Evolutionary conservation across 2,888 invertebrate species (phyloP).

Genomic region (Lepetodrilus schrolli): DNA sequence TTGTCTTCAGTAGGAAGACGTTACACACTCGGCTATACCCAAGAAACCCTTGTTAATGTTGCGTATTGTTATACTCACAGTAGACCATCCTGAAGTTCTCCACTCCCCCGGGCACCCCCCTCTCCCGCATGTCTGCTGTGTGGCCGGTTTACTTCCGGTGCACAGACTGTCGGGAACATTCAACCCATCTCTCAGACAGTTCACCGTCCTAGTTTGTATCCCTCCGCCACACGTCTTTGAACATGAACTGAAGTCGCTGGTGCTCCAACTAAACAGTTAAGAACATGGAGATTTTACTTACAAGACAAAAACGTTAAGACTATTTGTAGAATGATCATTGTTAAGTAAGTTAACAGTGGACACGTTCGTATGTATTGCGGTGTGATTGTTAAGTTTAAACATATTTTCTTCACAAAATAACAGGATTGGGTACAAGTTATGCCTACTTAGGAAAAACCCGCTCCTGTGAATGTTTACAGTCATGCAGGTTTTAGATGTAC

Average conservation of each 20-base stretch:
- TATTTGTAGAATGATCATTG: not conserved
- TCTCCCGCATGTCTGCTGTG: constrained; percentile 38
- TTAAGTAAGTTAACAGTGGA: no score
- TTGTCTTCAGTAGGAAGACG: not conserved
- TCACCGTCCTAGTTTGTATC: constrained; percentile 32
- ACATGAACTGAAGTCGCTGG: constrained; percentile 49
- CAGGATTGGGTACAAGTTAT: no score
- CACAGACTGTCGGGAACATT: constrained; percentile 43
- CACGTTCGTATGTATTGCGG: not conserved
- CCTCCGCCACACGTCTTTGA: constrained; percentile 58
- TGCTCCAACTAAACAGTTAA: constrained; percentile 53
- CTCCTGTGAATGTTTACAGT: no score
- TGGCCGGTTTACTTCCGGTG: constrained; percentile 43
- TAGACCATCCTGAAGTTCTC: constrained; percentile 53
- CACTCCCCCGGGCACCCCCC: constrained; percentile 52
- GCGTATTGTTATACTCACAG: no score
- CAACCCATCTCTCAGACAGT: constrained; percentile 41
- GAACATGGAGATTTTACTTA: not conserved
- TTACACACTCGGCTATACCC: no score
- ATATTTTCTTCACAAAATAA: no score
- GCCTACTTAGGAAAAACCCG: no score
- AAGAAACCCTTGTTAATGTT: no score
- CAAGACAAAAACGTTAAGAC: not conserved
- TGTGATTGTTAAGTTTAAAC: no score
- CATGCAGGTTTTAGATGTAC: no score